Conservation (phyloP, 2,113 vertebrate species). For the Chlorocebus sabaeus region DNA sequence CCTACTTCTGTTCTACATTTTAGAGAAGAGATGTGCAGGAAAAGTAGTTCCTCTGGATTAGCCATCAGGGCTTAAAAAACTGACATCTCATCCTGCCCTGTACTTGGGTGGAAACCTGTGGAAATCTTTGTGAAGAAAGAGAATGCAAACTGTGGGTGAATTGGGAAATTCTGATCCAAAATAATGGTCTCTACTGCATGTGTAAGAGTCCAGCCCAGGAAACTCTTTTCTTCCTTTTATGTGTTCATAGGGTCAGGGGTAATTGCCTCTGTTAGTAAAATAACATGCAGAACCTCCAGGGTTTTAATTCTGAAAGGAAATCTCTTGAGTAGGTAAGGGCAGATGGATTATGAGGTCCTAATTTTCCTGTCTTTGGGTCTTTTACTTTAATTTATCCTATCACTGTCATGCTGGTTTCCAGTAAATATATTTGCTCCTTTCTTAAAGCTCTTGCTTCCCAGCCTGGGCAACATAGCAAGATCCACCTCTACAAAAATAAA, state of each 20-base stretch:
- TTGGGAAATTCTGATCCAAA: neutral
- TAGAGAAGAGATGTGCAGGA: neutral
- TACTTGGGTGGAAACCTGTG: neutral
- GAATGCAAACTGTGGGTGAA: neutral
- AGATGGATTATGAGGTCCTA: neutral
- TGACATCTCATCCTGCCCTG: slow-evolving; percentile 1
- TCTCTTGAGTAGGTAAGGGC: neutral
- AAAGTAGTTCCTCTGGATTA: neutral
- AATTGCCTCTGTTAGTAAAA: slow-evolving; percentile 9
- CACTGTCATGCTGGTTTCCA: neutral
- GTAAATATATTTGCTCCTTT: neutral
- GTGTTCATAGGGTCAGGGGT: neutral
- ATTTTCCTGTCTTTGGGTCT: neutral
- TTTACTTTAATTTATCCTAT: slow-evolving; percentile 29
- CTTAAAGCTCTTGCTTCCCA: slow-evolving; percentile 24
- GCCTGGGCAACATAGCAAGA: no score
- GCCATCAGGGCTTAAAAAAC: neutral
- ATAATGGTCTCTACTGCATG: neutral
- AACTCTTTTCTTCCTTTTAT: neutral
- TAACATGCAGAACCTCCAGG: neutral
- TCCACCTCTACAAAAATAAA: no score
- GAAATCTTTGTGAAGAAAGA: neutral
- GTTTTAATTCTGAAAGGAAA: slow-evolving; percentile 38
- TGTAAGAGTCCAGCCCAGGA: neutral
- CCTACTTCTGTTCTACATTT: neutral